Evolutionary conservation across 2,797 vertebrate genomes (phyloP), one percentile per base, ranked within the genome.

Genomic region (Simalia tracyae): DNA sequence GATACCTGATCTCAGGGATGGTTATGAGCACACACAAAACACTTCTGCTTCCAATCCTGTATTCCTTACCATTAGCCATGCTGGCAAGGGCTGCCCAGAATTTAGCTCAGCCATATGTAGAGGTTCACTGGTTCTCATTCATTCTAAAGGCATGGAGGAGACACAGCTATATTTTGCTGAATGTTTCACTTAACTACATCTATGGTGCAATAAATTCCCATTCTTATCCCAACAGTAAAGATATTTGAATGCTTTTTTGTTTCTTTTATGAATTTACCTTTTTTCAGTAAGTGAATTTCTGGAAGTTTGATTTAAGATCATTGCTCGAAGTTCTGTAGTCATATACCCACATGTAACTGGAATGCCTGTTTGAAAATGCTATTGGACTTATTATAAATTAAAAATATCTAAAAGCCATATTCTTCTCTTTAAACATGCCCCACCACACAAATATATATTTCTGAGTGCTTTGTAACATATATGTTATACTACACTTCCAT

Each of bases 401-500:
- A 90, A 42, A 0, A 92, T 91, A 54, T 91, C 66, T 31, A 3
- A 2, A 61, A 19, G 64, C 87, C 93, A 92, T 87, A 19, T n/a
- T 12, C 2, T 91, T 84, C 57, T 94, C 46, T 61, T 89, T 86
- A 95, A 91, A 28, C 91, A 22, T 66, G 90, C 31, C 22, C 50
- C 26, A 2, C 19, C 68, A 46, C 31, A 28, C 57, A 84, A 31
- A 60, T 22, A 59, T 14, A 76, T 46, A 26, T 31, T 24, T 6
- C 57, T 61, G 7, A 31, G 15, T 36, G 31, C 12, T 72, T 61
- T 61, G 76, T 54, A 84, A 61, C 31, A 31, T 5, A 50, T 63
- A 1, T 50, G 88, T 92, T 89, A 94, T 88, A 94, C 95, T 94
- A 56, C 84, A 88, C 93, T 95, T 91, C 93, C 26, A 0, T 92